Percentiles rank a stretch among this genome's conserved stretches.
phyloP scores from a whole-genome alignment of 2,113 vertebrate species.

The Peromyscus leucopus region DNA sequence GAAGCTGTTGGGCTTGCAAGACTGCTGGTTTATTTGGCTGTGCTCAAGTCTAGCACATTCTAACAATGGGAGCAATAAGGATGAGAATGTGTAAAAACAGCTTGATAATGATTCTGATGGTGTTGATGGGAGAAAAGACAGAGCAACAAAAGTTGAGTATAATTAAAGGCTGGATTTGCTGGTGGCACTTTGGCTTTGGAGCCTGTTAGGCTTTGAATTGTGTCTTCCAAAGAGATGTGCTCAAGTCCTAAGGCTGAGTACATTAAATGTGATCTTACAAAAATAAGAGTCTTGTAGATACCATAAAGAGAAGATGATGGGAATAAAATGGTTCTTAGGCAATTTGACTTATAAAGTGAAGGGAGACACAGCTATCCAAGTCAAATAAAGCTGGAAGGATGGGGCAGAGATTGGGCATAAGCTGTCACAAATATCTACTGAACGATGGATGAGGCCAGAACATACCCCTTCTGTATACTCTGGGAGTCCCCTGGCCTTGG shows the following conservation, averaged over 20 bases:
- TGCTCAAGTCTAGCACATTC: neutral
- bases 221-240: neutral
- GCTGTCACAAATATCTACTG: no score
- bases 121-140: neutral
- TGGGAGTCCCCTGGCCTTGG: neutral
- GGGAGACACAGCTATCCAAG: neutral
- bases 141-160: neutral
- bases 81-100: neutral
- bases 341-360: neutral
- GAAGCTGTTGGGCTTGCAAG: neutral
- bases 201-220: neutral
- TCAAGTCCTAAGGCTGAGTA: neutral
- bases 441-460: neutral
- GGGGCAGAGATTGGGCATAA: neutral
- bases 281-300: neutral
- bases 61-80: neutral
- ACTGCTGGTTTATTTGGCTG: constrained; percentile 30
- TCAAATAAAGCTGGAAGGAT: neutral
- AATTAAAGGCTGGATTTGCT: neutral
- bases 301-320: neutral
- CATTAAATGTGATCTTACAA: neutral
- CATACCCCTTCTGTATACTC: neutral
- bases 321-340: neutral
- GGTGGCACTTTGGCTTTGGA: neutral
- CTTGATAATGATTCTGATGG: neutral